Percentiles rank a stretch among this genome's conserved stretches.
Conservation (phyloP, 2,797 vertebrate species). For the Cetoscarus ocellatus region DNA sequence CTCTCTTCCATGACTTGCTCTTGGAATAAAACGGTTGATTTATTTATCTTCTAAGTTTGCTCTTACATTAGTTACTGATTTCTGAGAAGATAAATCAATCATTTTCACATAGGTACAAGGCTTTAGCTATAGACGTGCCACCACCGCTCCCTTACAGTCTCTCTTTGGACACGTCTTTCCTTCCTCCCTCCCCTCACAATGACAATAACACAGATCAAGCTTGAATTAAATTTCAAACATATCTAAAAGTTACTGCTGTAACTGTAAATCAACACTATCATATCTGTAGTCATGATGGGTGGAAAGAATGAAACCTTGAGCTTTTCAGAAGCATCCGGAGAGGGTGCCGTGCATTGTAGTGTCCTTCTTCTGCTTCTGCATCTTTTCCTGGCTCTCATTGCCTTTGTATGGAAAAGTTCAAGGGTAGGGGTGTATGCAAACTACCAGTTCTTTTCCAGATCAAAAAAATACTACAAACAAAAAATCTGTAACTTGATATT, state of each 20-base stretch:
- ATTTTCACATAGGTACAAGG: constrained; percentile 21
- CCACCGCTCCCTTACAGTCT: constrained; percentile 29
- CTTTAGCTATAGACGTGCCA: constrained; percentile 57
- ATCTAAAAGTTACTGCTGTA: constrained; percentile 17
- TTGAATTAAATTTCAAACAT: constrained; percentile 15
- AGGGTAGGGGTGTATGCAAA: constrained; percentile 24
- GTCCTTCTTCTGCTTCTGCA: constrained; percentile 16
- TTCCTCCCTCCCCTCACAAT: constrained; percentile 35
- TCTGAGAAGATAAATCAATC: constrained; percentile 35
- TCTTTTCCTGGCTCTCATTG: constrained; percentile 6
- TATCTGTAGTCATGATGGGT: constrained; percentile 20
- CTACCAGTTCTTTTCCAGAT: background rate
- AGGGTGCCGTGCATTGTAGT: constrained; percentile 2
- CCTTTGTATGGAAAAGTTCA: constrained; percentile 4
- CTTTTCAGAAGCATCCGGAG: constrained; percentile 31
- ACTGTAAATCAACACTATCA: constrained; percentile 12
- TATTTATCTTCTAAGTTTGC: constrained; percentile 23
- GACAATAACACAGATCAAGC: constrained; percentile 19
- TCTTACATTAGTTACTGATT: constrained; percentile 9
- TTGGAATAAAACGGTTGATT: constrained; percentile 8
- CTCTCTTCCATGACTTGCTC: background rate
- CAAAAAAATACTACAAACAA: too few species aligned
- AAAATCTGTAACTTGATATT: too few species aligned
- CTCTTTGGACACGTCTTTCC: constrained; percentile 25
- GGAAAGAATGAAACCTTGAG: constrained; percentile 50